phyloP scores from a whole-genome alignment of 2,113 vertebrate genomes.

The Macaca nemestrina region DNA sequence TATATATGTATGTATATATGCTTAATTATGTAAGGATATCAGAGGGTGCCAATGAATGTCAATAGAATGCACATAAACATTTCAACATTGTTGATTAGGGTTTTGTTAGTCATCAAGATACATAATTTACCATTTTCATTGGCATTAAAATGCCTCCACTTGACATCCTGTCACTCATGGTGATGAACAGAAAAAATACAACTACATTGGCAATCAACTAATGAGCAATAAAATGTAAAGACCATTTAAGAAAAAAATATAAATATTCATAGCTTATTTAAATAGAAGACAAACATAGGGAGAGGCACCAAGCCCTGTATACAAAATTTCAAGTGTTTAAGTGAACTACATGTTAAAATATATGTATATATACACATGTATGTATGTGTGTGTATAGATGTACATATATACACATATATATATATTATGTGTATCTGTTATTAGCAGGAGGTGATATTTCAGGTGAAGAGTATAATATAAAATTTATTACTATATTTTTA shows the following conservation, averaged over 20 bases:
- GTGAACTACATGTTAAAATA: not conserved
- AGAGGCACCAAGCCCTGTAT: not conserved
- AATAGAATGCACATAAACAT: not conserved
- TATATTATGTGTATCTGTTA: not conserved
- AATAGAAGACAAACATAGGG: not conserved
- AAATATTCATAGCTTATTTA: not conserved
- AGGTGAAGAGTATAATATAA: not conserved
- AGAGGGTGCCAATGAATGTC: not conserved
- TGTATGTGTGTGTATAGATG: not conserved
- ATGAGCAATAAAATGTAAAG: slow-evolving; percentile 23
- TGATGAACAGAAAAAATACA: slow-evolving; percentile 2
- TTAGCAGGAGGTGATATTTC: not conserved
- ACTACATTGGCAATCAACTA: not conserved
- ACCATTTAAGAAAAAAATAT: not conserved
- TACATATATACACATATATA: not conserved
- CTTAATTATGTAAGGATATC: not conserved
- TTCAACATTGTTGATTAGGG: not conserved
- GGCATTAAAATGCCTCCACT: slow-evolving; percentile 18
- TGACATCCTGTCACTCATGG: slow-evolving; percentile 45
- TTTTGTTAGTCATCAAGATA: not conserved
- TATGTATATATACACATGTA: not conserved
- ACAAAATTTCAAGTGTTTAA: not conserved
- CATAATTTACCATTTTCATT: slow-evolving; percentile 38
- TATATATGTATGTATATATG: not conserved
- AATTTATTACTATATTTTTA: not conserved